Percentiles rank a stretch among this genome's conserved stretches.
These are phyloP conservation scores for Epinotia brunnichana DNA, from an alignment of 2,888 invertebrate species.

Conservation along the genomic window DNA sequence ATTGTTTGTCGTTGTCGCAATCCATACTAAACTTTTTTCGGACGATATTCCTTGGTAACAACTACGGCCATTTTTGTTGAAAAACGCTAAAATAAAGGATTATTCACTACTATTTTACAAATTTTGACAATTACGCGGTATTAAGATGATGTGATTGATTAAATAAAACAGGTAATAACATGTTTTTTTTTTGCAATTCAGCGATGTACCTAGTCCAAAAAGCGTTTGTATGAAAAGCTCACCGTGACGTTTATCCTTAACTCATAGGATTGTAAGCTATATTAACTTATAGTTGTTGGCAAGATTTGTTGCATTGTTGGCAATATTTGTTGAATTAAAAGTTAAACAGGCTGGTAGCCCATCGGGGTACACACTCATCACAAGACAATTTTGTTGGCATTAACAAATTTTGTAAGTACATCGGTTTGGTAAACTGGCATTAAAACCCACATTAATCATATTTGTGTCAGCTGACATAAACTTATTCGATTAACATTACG, in stretches of 20 bases:
- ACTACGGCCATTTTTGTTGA: too few relatives aligned
- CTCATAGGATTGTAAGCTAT: neutral
- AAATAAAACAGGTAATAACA: too few relatives aligned
- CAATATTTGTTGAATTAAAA: neutral
- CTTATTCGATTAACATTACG: constrained; percentile 2
- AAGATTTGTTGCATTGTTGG: constrained; percentile 7
- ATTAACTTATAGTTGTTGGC: constrained; percentile 6
- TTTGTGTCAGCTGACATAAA: neutral
- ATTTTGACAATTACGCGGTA: too few relatives aligned
- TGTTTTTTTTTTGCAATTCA: too few relatives aligned
- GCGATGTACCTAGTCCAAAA: neutral
- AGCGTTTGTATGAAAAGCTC: neutral
- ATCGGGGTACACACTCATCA: neutral
- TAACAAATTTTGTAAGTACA: neutral
- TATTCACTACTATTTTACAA: too few relatives aligned
- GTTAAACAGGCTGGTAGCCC: neutral
- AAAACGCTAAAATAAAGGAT: too few relatives aligned
- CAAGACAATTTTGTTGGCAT: neutral
- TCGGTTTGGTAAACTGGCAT: neutral
- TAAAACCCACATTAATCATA: too few relatives aligned
- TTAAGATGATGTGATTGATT: too few relatives aligned
- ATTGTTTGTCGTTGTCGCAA: too few relatives aligned
- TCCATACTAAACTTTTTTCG: too few relatives aligned
- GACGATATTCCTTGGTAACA: too few relatives aligned
- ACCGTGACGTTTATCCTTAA: neutral